Percentiles rank a stretch among this genome's conserved stretches.
These are phyloP conservation scores for Dreissena polymorpha DNA, from an alignment of 1,140 invertebrate species.

Conservation along the genomic window DNA sequence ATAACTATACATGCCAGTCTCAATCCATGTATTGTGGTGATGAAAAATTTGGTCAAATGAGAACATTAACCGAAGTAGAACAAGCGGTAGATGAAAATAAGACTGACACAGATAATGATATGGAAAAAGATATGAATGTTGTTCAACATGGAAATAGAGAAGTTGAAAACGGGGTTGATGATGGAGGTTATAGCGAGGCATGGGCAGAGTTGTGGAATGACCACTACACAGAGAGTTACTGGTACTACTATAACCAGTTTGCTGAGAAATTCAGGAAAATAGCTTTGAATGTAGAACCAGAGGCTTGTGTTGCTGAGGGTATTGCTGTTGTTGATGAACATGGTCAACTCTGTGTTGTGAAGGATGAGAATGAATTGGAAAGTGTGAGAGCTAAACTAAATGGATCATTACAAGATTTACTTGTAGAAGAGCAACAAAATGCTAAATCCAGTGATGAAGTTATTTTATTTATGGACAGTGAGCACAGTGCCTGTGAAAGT, in stretches of 20 bases:
- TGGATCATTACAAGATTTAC: no score
- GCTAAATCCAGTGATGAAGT: no score
- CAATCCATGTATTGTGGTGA: not conserved
- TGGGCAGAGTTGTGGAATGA: constrained; percentile 89
- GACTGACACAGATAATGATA: constrained; percentile 29
- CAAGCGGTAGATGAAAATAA: not conserved
- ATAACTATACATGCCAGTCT: constrained; percentile 59
- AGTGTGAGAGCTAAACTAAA: no score
- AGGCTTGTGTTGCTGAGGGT: constrained; percentile 16
- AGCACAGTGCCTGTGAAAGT: no score
- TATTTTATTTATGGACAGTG: no score
- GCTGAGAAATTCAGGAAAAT: constrained; percentile 54
- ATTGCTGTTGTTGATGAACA: constrained; percentile 49
- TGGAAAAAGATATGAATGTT: constrained; percentile 29
- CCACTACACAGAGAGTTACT: constrained; percentile 87
- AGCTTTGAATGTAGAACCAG: not conserved
- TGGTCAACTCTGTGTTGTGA: constrained; percentile 32
- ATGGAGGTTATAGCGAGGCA: constrained; percentile 57
- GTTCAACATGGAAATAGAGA: constrained; percentile 28
- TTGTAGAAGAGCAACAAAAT: no score
- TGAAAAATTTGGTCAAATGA: not conserved
- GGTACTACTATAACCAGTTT: constrained; percentile 72
- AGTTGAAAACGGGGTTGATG: not conserved
- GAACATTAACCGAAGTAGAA: not conserved
- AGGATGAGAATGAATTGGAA: not conserved